Percentiles rank a stretch among this genome's conserved stretches.
These are phyloP conservation scores for Lasioglossum morio DNA, from an alignment of 2,888 invertebrate species.

Conservation along the genomic window DNA sequence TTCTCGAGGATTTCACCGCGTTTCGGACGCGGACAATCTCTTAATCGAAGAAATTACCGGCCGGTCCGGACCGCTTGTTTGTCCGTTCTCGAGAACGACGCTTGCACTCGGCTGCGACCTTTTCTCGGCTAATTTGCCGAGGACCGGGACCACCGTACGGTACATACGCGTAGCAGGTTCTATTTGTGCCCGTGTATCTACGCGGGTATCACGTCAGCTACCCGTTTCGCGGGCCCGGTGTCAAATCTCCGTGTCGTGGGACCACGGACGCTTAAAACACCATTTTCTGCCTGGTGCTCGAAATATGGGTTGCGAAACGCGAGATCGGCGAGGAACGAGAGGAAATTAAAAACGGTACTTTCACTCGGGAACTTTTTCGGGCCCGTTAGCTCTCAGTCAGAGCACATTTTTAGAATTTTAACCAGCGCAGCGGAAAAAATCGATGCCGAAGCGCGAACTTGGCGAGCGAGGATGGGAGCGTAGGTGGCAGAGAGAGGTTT, in stretches of 20 bases:
- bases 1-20: slow-evolving; percentile 11
- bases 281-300: slow-evolving; percentile 35
- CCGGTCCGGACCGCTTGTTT: slow-evolving; percentile 32
- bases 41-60: slow-evolving; percentile 41
- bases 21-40: background rate
- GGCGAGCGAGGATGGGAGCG: background rate
- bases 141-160: slow-evolving; percentile 17
- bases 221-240: slow-evolving; percentile 77
- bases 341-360: background rate
- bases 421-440: background rate
- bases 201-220: slow-evolving; percentile 55
- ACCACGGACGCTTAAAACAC: slow-evolving; percentile 66
- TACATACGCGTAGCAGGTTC: slow-evolving; percentile 21
- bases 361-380: background rate
- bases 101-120: slow-evolving; percentile 38
- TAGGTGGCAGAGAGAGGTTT: background rate
- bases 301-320: background rate
- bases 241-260: slow-evolving; percentile 83
- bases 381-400: background rate
- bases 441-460: background rate
- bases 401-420: background rate
- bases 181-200: slow-evolving; percentile 3
- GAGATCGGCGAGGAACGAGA: background rate
- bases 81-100: slow-evolving; percentile 20
- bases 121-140: slow-evolving; percentile 49